Evolutionary conservation across 2,888 invertebrate species (phyloP), one percentile per base, ranked within the genome.

Genomic region (Callyntrura sp.): DNA sequence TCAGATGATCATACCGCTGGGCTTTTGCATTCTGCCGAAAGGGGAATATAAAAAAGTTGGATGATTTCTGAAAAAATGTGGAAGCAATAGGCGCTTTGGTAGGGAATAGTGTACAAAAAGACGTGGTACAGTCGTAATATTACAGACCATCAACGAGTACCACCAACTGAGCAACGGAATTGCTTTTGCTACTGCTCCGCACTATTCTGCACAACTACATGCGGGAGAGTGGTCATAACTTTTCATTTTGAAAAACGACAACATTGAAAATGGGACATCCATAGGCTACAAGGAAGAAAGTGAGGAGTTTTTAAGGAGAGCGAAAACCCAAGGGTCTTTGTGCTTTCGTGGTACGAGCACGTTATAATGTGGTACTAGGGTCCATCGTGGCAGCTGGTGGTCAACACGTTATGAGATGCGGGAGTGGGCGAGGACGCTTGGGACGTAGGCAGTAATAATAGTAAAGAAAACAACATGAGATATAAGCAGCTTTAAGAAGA

Each of bases 181-280:
- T 90, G 90, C 90, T 90, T 90, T 79, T 76, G 86, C 55, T 76
- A 9, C n/a, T n/a, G n/a, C n/a, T n/a, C n/a, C n/a, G n/a, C n/a
- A n/a, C n/a, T n/a, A n/a, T 62, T 62, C 25, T 11, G 5, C 55
- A 48, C 48, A 68, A 82, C 86, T 70, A 43, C 81, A 17, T 62
- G n/a, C n/a, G n/a, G n/a, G 81, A 78, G 86, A 90, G 86, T 90
- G 90, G 86, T 76, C 86, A 90, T 86, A 90, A 90, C 90, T 90
- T 76, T 83, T 90, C 90, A 90, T 90, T 90, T 90, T 88, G 73
- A 82, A 82, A 73, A 73, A 82, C 43, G 43, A 60, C 28, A 43
- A 81, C 81, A 83, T 20, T 83, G 65, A 68, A 23, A 83, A 83
- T 68, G 65, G 83, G 83, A n/a, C n/a, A n/a, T n/a, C n/a, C n/a